A percentile compares a stretch with the other conserved stretches of the same genome.
phyloP scores from a whole-genome alignment of 2,888 invertebrate genomes.

The Cacoxenus indagator region DNA sequence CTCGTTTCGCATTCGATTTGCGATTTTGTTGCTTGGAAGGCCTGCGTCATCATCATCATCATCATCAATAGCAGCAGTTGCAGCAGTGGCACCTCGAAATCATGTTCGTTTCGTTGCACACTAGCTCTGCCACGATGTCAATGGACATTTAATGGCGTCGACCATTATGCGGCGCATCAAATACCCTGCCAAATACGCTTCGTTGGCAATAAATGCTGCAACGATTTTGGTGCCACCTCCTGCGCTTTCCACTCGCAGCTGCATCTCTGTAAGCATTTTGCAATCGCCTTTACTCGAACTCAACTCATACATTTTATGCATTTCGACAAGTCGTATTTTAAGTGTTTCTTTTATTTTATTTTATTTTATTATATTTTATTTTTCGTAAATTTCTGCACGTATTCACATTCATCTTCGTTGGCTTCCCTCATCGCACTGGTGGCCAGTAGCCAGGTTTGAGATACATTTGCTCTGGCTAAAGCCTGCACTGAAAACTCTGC shows the following conservation, averaged over 20 bases:
- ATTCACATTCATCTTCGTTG: conserved; percentile 64
- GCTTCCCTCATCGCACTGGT: neutral
- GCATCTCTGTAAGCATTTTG: conserved; percentile 51
- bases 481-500: neutral
- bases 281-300: conserved; percentile 40
- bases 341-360: too few relatives aligned
- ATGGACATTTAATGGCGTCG: conserved; percentile 66
- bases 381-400: conserved; percentile 64
- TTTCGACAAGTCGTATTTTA: conserved; percentile 45
- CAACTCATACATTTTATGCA: conserved; percentile 20
- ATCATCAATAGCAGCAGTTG: neutral
- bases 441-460: neutral
- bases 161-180: conserved; percentile 67
- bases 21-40: conserved; percentile 49
- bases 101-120: neutral
- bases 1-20: conserved; percentile 68
- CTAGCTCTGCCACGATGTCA: conserved; percentile 45
- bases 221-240: conserved; percentile 30
- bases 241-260: conserved; percentile 9
- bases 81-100: neutral
- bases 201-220: conserved; percentile 65
- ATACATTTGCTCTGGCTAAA: neutral
- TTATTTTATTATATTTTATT: too few relatives aligned
- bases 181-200: conserved; percentile 64
- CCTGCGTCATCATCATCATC: neutral